Evolutionary conservation across 1,140 invertebrate genomes (phyloP).

Genomic region (Lucilia cuprina): DNA sequence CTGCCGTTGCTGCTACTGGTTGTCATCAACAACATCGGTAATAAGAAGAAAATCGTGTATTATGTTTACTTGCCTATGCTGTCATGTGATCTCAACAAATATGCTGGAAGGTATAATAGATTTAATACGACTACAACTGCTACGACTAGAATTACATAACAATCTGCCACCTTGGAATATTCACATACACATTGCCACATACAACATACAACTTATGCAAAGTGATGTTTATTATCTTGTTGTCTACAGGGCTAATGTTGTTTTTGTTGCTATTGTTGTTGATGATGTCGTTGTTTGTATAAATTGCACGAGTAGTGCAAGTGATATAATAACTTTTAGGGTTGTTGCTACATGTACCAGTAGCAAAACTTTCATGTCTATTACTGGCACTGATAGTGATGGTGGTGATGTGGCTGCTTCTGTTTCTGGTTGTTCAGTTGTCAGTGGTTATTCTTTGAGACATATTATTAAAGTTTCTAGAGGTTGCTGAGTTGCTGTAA

Average conservation of each 20-base stretch:
- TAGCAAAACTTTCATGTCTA: not conserved
- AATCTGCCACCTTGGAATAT: not conserved
- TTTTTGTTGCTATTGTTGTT: too few relatives aligned
- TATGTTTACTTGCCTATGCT: not conserved
- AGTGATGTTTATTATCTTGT: not conserved
- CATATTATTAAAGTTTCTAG: not conserved
- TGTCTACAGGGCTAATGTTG: not conserved
- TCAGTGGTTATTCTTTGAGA: not conserved
- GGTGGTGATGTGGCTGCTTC: not conserved
- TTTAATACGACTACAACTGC: not conserved
- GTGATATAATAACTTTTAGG: too few relatives aligned
- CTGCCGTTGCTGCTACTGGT: too few relatives aligned
- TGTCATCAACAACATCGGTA: conserved; percentile 1
- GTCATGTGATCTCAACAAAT: not conserved
- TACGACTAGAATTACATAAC: not conserved
- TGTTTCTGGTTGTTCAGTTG: not conserved
- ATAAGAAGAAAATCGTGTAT: not conserved
- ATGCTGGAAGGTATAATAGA: not conserved
- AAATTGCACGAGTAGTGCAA: too few relatives aligned
- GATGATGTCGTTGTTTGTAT: too few relatives aligned
- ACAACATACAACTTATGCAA: not conserved
- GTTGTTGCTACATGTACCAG: too few relatives aligned
- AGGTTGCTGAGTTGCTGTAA: not conserved
- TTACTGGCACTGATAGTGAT: not conserved
- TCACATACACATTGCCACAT: not conserved